A percentile compares a stretch with the other conserved stretches of the same genome.
Conservation (phyloP, 2,113 vertebrate species). For the Antechinus stuartii region DNA sequence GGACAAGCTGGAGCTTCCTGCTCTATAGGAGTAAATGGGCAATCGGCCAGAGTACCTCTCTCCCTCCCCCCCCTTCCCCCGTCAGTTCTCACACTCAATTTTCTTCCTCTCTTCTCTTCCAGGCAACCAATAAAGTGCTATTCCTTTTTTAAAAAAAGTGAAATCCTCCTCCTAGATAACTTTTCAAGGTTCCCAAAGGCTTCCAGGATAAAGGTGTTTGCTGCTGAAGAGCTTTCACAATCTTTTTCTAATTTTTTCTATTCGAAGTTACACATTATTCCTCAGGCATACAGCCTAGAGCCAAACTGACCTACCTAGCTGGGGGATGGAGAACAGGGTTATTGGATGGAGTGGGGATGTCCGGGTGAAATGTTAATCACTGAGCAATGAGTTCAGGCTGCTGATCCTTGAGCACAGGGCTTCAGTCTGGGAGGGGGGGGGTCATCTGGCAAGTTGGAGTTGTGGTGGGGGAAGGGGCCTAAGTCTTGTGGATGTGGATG, state of each 20-base stretch:
- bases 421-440: neutral
- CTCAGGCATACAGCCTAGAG: neutral
- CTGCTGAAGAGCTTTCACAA: neutral
- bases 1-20: neutral
- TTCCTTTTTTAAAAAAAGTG: neutral
- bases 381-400: neutral
- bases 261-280: neutral
- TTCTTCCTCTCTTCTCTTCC: neutral
- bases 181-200: neutral
- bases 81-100: too few species aligned
- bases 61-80: too few species aligned
- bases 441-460: neutral
- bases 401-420: neutral
- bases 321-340: neutral
- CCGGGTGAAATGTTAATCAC: neutral
- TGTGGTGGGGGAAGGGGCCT: neutral
- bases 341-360: neutral
- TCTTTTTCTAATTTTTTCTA: neutral
- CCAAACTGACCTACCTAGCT: neutral
- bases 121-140: neutral
- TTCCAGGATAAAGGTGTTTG: neutral
- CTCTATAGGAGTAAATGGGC: neutral
- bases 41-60: neutral
- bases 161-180: neutral
- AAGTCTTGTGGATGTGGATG: neutral